Evolutionary conservation across 2,113 vertebrate species (phyloP).

Genomic region (Formicarius rufipectus): DNA sequence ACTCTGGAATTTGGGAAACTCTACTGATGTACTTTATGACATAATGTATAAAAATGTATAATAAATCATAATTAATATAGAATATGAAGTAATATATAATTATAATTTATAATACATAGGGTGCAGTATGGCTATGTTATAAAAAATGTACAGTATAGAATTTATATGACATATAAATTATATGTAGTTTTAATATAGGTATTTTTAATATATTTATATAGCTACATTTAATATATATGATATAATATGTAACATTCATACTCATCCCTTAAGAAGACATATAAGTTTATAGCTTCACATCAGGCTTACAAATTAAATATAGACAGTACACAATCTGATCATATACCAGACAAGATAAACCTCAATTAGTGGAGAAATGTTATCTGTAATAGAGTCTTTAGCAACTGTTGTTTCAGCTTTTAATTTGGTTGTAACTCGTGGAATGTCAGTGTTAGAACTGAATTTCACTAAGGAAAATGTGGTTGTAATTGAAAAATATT

Average conservation of each 20-base stretch:
- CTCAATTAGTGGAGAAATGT: background rate
- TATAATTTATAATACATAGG: background rate
- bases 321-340: background rate
- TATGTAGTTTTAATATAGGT: background rate
- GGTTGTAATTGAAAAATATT: background rate
- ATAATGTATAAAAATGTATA: background rate
- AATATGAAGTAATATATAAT: background rate
- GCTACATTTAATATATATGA: background rate
- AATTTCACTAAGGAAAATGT: background rate
- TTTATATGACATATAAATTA: background rate
- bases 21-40: background rate
- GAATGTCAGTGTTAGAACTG: background rate
- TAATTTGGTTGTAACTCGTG: background rate
- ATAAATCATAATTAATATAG: background rate
- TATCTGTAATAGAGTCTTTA: background rate
- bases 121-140: fast-evolving
- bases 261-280: background rate
- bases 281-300: background rate
- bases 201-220: background rate
- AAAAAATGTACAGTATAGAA: background rate
- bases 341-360: background rate
- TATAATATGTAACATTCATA: background rate
- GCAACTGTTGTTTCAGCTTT: background rate
- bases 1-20: background rate
- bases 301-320: background rate